These are phyloP conservation scores for Parus major DNA, from an alignment of 2,113 vertebrate species.

Conservation along the genomic window DNA sequence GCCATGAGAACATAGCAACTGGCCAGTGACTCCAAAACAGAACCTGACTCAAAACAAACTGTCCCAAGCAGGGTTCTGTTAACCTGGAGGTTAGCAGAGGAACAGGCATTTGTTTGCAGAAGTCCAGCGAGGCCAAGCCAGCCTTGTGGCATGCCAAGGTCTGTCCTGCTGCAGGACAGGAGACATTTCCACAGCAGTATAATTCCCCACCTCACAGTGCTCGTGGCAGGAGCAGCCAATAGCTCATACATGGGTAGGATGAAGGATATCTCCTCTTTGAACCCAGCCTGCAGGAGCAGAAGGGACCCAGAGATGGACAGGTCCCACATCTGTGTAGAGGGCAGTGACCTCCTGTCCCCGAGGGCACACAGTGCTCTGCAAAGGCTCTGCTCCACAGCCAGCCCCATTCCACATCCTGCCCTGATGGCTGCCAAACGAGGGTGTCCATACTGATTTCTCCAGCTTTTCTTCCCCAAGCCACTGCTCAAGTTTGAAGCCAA, in stretches of 20 bases:
- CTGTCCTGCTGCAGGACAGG: neutral
- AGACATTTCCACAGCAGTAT: neutral
- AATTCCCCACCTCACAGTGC: neutral
- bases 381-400: neutral
- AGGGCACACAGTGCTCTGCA: neutral
- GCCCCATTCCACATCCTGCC: neutral
- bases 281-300: neutral
- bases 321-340: neutral
- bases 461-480: neutral
- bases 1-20: constrained; percentile 43
- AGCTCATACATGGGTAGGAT: fast-evolving
- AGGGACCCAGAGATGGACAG: neutral
- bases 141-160: fast-evolving
- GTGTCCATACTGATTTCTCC: neutral
- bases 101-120: neutral
- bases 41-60: neutral
- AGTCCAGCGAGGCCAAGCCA: neutral
- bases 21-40: constrained; percentile 20
- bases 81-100: too few relatives aligned
- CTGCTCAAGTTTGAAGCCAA: neutral
- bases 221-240: neutral
- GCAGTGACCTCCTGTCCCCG: fast-evolving
- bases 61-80: neutral
- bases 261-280: neutral
- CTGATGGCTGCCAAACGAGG: fast-evolving